Base-by-base conservation (phyloP, 2,888 invertebrate species). In the Lasioglossum vierecki region DNA sequence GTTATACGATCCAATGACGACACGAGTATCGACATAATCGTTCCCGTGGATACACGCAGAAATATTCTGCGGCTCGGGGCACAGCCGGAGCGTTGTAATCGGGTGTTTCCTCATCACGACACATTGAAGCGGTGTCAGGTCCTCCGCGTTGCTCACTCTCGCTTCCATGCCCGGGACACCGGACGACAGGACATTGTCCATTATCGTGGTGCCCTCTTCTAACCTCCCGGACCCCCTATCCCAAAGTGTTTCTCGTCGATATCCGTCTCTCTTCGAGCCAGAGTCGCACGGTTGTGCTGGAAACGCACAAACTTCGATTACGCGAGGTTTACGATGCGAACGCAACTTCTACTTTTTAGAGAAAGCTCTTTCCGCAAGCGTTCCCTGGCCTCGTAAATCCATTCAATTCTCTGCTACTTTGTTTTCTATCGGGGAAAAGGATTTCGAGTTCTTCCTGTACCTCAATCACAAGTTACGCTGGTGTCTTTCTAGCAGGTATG, bases 31-130 rank as follows among this genome's bases (percentile, higher is more conserved):
- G 81, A 57, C 78, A 79, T 89, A 88, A 90, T 90, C 87, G 77
- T 85, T 80, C 86, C 77, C 76, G 86, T 80, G 80, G 84, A 84
- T 86, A 84, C 83, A 83, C 87, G 85, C 82, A 85, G 87, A 89
- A 88, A 90, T 89, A 91, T 90, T 89, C 88, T 77, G 76, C 75
- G 71, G 70, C 66, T 81, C 82, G 82, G 57, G 66, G 35, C 66
- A 22, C 66, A 66, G 66, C 66, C 76, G 80, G 85, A 87, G 88
- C 88, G 91, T 93, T 93, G 92, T 94, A 94, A 94, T 94, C 93
- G 92, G 93, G 92, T 93, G 93, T 94, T 94, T 94, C 94, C 94
- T 94, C 94, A 94, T 94, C 94, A 94, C 89, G 89, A 89, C 91
- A 88, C 89, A 90, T 89, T 91, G 90, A 92, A 92, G 91, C 90